Evolutionary conservation across 2,888 invertebrate genomes (phyloP).

Genomic region (Endotricha flammealis): DNA sequence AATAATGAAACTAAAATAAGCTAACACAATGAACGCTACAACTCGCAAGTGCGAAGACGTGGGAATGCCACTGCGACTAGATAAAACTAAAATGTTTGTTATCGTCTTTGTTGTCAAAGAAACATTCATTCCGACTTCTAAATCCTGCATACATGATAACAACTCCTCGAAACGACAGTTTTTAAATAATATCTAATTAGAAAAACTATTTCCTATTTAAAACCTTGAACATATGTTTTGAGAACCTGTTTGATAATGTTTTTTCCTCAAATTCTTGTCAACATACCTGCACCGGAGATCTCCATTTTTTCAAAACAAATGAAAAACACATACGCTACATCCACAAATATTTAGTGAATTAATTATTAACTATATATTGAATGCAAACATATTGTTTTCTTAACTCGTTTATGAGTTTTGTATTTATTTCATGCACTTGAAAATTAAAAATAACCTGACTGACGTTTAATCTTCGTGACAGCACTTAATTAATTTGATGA

Average conservation of each 20-base stretch:
- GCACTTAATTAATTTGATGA: too few relatives aligned
- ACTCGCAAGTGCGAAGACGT: constrained; percentile 21
- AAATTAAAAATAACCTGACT: too few relatives aligned
- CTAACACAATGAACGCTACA: constrained; percentile 19
- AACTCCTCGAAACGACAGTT: neutral
- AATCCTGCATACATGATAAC: constrained; percentile 2
- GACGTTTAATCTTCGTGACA: too few relatives aligned
- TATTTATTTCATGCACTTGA: too few relatives aligned
- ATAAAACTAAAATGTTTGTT: constrained; percentile 33
- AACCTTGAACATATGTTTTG: neutral
- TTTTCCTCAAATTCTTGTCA: constrained; percentile 14
- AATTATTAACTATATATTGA: too few relatives aligned
- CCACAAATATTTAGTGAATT: neutral
- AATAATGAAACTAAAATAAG: constrained; percentile 8
- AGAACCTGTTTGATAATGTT: neutral
- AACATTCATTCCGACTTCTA: constrained; percentile 23
- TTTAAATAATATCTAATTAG: neutral
- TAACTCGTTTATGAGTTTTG: too few relatives aligned
- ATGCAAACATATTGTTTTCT: too few relatives aligned
- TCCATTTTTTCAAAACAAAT: constrained; percentile 46
- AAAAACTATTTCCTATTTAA: neutral
- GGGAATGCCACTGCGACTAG: constrained; percentile 15
- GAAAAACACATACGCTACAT: constrained; percentile 8
- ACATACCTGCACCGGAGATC: constrained; percentile 60
- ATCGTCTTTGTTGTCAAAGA: constrained; percentile 55